Percentiles rank a stretch among this genome's conserved stretches.
Conservation (phyloP, 2,113 vertebrate genomes). For the Riparia riparia region DNA sequence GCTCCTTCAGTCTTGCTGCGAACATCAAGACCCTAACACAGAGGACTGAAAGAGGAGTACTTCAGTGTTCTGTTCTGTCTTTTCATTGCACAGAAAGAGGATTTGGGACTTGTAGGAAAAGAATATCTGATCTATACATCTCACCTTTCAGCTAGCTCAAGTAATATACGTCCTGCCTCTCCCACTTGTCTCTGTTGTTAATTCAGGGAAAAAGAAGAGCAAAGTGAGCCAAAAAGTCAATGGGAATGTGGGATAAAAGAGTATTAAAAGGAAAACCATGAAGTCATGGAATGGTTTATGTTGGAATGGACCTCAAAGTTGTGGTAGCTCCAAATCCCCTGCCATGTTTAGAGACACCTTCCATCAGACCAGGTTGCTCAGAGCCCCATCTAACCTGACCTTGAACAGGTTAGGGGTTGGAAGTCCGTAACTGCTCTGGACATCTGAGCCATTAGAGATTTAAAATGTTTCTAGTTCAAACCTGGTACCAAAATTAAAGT, state of each 20-base stretch:
- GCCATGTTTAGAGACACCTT: not conserved
- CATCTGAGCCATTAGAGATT: not conserved
- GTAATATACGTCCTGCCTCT: not conserved
- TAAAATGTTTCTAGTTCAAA: not conserved
- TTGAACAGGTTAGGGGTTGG: not conserved
- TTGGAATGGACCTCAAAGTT: not conserved
- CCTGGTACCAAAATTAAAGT: not conserved
- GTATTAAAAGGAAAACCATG: not conserved
- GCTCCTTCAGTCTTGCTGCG: not conserved
- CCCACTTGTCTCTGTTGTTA: not conserved
- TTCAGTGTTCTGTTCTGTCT: not conserved
- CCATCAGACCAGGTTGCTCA: not conserved
- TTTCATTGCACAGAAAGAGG: not conserved
- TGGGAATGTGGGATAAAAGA: not conserved
- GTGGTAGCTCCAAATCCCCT: not conserved
- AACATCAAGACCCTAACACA: not conserved
- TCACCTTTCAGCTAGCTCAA: not conserved
- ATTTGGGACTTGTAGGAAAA: not conserved
- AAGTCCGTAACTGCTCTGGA: accelerated
- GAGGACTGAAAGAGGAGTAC: not conserved
- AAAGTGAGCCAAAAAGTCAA: not conserved
- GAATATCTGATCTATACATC: not conserved
- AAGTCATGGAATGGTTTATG: not conserved
- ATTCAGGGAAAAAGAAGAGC: not conserved
- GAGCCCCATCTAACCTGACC: not conserved